Percentiles rank a stretch among this genome's conserved stretches.
These are phyloP conservation scores for Pelosia muscerda DNA, from an alignment of 2,888 invertebrate genomes.

Conservation along the genomic window DNA sequence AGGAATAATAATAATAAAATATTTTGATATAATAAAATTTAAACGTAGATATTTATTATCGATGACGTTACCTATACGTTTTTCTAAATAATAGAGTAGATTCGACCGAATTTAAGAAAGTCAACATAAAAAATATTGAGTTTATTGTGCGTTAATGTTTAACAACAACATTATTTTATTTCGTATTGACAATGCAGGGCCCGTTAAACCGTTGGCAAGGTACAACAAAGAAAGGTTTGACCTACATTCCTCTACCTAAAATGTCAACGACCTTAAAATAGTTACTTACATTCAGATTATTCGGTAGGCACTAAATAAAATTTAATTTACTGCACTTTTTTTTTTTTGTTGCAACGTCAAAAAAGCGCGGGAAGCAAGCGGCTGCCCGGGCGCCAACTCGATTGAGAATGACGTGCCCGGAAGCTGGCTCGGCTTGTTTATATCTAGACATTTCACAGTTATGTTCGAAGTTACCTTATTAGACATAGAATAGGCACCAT, in stretches of 20 bases:
- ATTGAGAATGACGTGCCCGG: constrained; percentile 82
- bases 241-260: constrained; percentile 61
- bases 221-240: constrained; percentile 57
- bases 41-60: not conserved
- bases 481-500: constrained; percentile 61
- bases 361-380: constrained; percentile 69
- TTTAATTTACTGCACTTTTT: constrained; percentile 52
- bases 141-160: constrained; percentile 11
- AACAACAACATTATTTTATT: constrained; percentile 28
- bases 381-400: constrained; percentile 71
- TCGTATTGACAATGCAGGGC: constrained; percentile 43
- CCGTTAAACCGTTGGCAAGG: constrained; percentile 58
- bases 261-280: constrained; percentile 65
- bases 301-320: constrained; percentile 65
- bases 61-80: not conserved
- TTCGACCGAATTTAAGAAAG: not conserved
- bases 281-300: constrained; percentile 66
- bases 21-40: not conserved
- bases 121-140: not conserved
- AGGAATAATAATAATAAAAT: not conserved
- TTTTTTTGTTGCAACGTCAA: constrained; percentile 55
- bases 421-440: constrained; percentile 74
- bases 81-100: not conserved
- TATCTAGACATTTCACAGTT: constrained; percentile 84
- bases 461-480: constrained; percentile 72